phyloP scores from a whole-genome alignment of 2,888 invertebrate species.

The Tenthredo notha region DNA sequence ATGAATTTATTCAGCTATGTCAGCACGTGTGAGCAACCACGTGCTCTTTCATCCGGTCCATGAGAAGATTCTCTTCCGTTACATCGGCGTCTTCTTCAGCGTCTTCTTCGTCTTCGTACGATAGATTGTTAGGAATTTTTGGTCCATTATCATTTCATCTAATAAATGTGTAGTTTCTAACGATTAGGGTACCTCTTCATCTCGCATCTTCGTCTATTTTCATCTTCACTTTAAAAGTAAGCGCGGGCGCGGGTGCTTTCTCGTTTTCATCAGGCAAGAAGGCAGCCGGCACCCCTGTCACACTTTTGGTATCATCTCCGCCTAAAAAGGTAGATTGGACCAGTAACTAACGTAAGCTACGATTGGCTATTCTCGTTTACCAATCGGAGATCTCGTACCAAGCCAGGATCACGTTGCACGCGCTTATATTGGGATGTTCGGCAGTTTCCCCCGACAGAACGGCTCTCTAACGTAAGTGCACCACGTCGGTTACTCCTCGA shows the following conservation, averaged over 20 bases:
- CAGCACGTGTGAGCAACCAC: constrained; percentile 18
- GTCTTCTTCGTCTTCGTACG: no score
- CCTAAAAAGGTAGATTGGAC: constrained; percentile 84
- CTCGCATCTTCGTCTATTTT: constrained; percentile 71
- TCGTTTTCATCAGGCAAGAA: constrained; percentile 59
- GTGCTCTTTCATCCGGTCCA: constrained; percentile 37
- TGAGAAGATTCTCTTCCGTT: not conserved
- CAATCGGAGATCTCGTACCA: constrained; percentile 79
- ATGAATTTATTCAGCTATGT: constrained; percentile 19
- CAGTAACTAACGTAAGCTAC: constrained; percentile 77
- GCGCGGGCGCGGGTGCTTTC: constrained; percentile 62
- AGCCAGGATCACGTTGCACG: constrained; percentile 88
- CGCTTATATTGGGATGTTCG: constrained; percentile 88
- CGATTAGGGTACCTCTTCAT: constrained; percentile 6
- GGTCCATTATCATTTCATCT: not conserved
- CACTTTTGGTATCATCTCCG: constrained; percentile 79
- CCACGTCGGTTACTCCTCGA: constrained; percentile 72
- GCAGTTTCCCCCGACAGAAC: constrained; percentile 93
- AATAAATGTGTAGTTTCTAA: not conserved
- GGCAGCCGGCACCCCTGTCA: constrained; percentile 74
- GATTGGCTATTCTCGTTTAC: constrained; percentile 78
- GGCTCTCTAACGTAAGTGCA: constrained; percentile 97
- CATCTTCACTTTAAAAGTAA: constrained; percentile 71
- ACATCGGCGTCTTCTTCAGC: not conserved
- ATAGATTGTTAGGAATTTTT: not conserved